Conservation (phyloP, 2,888 invertebrate genomes). For the Cataglyphis cursor region DNA sequence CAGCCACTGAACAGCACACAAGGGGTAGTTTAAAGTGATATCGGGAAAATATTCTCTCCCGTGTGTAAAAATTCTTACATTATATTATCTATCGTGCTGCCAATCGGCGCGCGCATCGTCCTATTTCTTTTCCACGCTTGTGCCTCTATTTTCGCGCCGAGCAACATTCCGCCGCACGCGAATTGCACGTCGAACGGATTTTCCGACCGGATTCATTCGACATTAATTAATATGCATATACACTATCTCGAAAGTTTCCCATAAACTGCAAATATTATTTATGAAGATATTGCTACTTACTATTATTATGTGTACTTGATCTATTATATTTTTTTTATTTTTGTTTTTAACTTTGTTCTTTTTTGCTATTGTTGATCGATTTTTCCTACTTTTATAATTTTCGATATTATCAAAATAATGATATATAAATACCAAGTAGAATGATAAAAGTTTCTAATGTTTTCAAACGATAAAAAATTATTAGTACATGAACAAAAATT, state of each 20-base stretch:
- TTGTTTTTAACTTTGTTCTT: neutral
- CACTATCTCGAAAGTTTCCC: neutral
- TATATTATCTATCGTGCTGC: slow-evolving; percentile 24
- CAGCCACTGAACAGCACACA: slow-evolving; percentile 52
- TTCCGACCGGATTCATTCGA: neutral
- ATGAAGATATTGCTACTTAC: neutral
- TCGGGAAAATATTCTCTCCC: slow-evolving; percentile 47
- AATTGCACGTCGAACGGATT: slow-evolving; percentile 21
- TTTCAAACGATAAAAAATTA: neutral
- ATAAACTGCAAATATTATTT: neutral
- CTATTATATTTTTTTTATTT: neutral
- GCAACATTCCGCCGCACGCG: slow-evolving; percentile 31
- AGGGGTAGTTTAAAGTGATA: slow-evolving; percentile 51
- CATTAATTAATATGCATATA: neutral
- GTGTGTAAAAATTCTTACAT: slow-evolving; percentile 49
- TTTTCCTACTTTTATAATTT: slow-evolving; percentile 38
- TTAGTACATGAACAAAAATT: neutral
- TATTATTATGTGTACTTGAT: neutral
- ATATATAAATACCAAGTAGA: neutral
- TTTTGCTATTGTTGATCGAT: slow-evolving; percentile 32
- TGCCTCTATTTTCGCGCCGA: slow-evolving; percentile 46
- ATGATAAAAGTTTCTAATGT: neutral
- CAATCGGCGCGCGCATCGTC: slow-evolving; percentile 24
- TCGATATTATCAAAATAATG: slow-evolving; percentile 12
- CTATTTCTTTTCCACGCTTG: slow-evolving; percentile 45